Evolutionary conservation across 2,888 invertebrate genomes (phyloP), one percentile per base, ranked within the genome.

Genomic region (Lumbricus terrestris): DNA sequence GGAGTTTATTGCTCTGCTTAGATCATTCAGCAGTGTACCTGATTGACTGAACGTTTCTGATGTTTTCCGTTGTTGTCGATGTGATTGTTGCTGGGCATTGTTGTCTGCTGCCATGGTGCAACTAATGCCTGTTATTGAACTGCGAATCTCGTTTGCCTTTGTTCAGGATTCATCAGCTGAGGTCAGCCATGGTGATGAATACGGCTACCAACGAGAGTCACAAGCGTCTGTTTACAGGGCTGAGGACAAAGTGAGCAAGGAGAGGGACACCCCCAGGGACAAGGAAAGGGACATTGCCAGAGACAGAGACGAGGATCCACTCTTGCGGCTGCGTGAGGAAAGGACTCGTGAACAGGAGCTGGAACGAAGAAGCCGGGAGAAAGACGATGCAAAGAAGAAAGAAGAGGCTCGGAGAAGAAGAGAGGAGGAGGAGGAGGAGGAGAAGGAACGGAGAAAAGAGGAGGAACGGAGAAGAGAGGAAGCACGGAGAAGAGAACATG

Each of bases 191-290:
- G 69, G 69, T n/a, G 69, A 69, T 6, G 69, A n/a, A 11, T n/a
- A 69, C n/a, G 69, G 69, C n/a, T 69, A 69, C 69, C 69, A n/a
- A n/a, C n/a, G n/a, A 69, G 69, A n/a, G 69, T 69, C 69, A 69
- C 69, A 69, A n/a, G 8, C 69, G 69, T 69, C 69, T n/a, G 69
- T 69, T 69, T 69, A 69, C 69, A 69, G n/a, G n/a, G n/a, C n/a
- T n/a, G 69, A 69, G 29, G 69, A 69, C 29, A 69, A 69, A 8
- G n/a, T 3, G 69, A n/a, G n/a, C 69, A 69, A 69, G 69, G 69
- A 69, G n/a, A 69, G n/a, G 8, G 69, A 69, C 69, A 69, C 69
- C n/a, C 69, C 69, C 29, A 69, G 69, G 69, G 69, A 69, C 69
- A 69, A 69, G 69, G 69, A 69, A 69, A n/a, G 11, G n/a, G 69